Evolutionary conservation across 2,888 invertebrate genomes (phyloP), one percentile per base, ranked within the genome.

Genomic region (Tenthredo notha): DNA sequence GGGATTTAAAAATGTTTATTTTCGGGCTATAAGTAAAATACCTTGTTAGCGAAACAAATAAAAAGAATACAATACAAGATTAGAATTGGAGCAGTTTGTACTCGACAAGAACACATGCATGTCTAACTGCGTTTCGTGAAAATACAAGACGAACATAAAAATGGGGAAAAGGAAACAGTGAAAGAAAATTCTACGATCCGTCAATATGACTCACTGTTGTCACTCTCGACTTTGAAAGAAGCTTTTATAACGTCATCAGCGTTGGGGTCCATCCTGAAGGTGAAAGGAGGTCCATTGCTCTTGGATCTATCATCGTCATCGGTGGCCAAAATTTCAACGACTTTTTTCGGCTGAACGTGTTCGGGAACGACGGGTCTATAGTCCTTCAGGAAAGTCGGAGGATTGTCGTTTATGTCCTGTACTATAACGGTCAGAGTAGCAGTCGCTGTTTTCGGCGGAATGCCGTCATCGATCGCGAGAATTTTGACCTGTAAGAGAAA

Each of bases 221-320:
- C 98, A 94, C 99, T 99, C 93, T 98, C 98, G 84, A 99, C 98
- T 95, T 98, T 98, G 94, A 99, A 98, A 40, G 98, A 98, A 54
- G 98, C 97, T 91, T 98, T 95, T 87, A 98, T 98, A 87, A 98
- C 97, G 92, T 98, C 98, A 93, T 98, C 98, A 4, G 98, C 98
- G 89, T 98, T 98, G 61, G 98, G 98, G 91, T 98, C 98, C 94
- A 99, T 95, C 89, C 98, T 95, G 94, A 99, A 97, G 90, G 98
- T 97, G 95, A 99, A 99, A n/a, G 99, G 98, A 67, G 99, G 98
- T 0, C 99, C 99, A 92, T 98, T 98, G 91, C 98, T 98, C 93
- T 98, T 98, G 0, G 98, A 98, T 88, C 98, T 95, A 92, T 98
- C 98, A 91, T 98, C 98, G 91, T 98, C 98, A 91, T 98, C 98